phyloP scores from a whole-genome alignment of 2,113 vertebrate genomes.

The Antechinus stuartii region DNA sequence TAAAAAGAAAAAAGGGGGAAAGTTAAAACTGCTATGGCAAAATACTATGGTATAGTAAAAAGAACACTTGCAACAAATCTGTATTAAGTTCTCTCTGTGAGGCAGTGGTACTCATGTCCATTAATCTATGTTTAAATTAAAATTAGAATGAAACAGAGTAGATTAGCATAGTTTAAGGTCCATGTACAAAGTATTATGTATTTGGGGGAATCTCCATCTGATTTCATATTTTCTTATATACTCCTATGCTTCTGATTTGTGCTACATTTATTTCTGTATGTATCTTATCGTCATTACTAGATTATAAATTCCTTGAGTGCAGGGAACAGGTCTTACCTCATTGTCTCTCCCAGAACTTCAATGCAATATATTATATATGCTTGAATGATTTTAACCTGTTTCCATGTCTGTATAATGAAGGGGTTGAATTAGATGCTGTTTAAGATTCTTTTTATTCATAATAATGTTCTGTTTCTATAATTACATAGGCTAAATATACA shows the following conservation, averaged over 20 bases:
- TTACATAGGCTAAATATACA: neutral
- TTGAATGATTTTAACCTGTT: neutral
- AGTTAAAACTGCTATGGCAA: constrained; percentile 35
- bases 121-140: neutral
- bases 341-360: neutral
- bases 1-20: neutral
- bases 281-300: neutral
- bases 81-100: neutral
- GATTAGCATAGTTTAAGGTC: neutral
- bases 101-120: neutral
- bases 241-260: neutral
- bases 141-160: neutral
- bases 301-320: neutral
- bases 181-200: neutral
- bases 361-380: neutral
- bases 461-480: neutral
- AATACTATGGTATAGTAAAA: neutral
- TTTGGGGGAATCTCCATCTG: neutral
- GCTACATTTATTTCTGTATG: neutral
- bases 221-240: neutral
- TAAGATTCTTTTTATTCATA: neutral
- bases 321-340: neutral
- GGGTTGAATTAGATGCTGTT: neutral
- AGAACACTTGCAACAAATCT: neutral
- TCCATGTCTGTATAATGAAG: neutral